Evolutionary conservation across 2,888 invertebrate species (phyloP).

Genomic region (Pyrrhia umbra): DNA sequence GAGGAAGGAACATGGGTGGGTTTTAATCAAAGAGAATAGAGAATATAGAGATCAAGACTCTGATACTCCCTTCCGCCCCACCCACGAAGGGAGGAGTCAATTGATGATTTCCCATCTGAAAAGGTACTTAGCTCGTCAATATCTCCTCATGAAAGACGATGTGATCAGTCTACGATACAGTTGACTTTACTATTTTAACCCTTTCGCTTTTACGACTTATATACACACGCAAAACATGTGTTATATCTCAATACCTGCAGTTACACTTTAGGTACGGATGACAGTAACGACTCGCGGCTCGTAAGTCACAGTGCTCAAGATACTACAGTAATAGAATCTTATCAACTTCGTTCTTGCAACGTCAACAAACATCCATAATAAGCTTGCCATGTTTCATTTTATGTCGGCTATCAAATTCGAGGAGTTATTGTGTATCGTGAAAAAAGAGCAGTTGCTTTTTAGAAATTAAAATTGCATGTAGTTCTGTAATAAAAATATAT

Average conservation of each 20-base stretch:
- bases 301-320: slow-evolving; percentile 20
- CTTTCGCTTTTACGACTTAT: slow-evolving; percentile 7
- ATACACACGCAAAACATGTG: background rate
- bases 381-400: slow-evolving; percentile 61
- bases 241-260: slow-evolving; percentile 8
- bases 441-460: slow-evolving; percentile 7
- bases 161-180: no score
- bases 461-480: no score
- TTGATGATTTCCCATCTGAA: no score
- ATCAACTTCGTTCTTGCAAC: slow-evolving; percentile 45
- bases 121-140: no score
- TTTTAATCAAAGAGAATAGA: no score
- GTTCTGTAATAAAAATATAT: no score
- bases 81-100: no score
- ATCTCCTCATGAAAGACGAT: no score
- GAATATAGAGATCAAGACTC: no score
- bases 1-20: no score
- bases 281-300: slow-evolving; percentile 21
- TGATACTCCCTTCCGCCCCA: no score
- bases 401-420: slow-evolving; percentile 29
- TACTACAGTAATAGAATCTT: slow-evolving; percentile 47
- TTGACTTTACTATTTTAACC: background rate
- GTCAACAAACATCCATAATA: slow-evolving; percentile 62
- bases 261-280: slow-evolving; percentile 23
- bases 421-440: slow-evolving; percentile 1